Percentiles rank a stretch among this genome's conserved stretches.
Evolutionary conservation across 2,888 invertebrate genomes (phyloP).

Genomic region (Coelopa pilipes): DNA sequence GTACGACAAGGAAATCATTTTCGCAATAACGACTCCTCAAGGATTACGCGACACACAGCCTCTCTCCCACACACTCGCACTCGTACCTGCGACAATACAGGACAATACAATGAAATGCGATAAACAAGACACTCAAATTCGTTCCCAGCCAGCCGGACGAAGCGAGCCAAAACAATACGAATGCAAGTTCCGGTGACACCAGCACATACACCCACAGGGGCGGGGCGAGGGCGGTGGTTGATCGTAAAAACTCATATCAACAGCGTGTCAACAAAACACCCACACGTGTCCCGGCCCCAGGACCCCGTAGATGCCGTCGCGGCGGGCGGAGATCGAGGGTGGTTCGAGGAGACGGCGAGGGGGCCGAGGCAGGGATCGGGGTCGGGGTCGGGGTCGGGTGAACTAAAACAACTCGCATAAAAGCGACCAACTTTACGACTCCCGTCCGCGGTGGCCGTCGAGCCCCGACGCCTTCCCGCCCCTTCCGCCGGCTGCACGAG

Average conservation of each 20-base stretch:
- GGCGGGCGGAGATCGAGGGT: not conserved
- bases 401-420: constrained; percentile 32
- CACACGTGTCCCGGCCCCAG: not conserved
- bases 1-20: constrained; percentile 62
- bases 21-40: constrained; percentile 59
- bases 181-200: constrained; percentile 14
- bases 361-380: too few relatives aligned
- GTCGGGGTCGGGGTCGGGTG: too few relatives aligned
- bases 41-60: constrained; percentile 42
- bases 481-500: not conserved
- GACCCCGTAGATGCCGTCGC: not conserved
- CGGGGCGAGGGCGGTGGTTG: constrained; percentile 45
- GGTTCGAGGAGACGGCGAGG: not conserved
- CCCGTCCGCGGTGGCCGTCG: not conserved
- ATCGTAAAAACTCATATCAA: constrained; percentile 49
- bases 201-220: constrained; percentile 13
- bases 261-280: constrained; percentile 38
- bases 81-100: not conserved
- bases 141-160: too few relatives aligned
- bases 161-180: constrained; percentile 14
- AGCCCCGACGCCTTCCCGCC: constrained; percentile 1
- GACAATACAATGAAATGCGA: too few relatives aligned
- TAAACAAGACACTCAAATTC: too few relatives aligned
- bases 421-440: constrained; percentile 39
- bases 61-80: constrained; percentile 29